These are phyloP conservation scores for Vireo altiloquus DNA, from an alignment of 2,113 vertebrate genomes.

Conservation along the genomic window DNA sequence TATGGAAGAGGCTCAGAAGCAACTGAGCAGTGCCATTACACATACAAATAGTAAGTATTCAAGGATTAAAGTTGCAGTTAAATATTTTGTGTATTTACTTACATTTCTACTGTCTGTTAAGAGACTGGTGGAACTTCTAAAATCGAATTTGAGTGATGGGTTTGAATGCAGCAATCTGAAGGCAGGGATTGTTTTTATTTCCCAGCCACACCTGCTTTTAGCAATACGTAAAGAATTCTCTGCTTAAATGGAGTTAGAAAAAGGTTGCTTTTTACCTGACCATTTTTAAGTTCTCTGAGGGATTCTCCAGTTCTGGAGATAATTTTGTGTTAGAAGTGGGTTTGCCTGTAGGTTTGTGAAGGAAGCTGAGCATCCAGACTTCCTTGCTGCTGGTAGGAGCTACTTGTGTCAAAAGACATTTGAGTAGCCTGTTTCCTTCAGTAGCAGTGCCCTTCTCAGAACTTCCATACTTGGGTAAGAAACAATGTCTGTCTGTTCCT, in stretches of 20 bases:
- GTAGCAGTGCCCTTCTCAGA: background rate
- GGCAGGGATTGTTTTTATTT: background rate
- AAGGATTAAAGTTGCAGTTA: background rate
- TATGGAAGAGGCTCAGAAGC: background rate
- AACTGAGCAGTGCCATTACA: background rate
- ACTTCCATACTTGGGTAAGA: background rate
- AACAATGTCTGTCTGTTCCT: background rate
- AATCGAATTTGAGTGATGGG: background rate
- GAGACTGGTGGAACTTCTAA: background rate
- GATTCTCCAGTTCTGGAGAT: background rate
- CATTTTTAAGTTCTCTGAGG: background rate
- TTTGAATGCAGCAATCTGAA: background rate
- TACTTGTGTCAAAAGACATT: background rate
- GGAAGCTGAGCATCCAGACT: background rate
- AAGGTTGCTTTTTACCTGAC: background rate
- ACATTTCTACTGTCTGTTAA: background rate
- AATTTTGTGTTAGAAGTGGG: background rate
- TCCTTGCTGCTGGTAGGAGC: background rate
- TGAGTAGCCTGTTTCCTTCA: background rate
- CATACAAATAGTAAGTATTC: background rate
- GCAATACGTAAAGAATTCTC: background rate
- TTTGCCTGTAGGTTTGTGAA: background rate
- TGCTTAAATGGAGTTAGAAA: background rate
- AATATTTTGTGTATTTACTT: background rate
- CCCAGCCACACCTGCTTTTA: background rate